These are phyloP conservation scores for Lophura nycthemera DNA, from an alignment of 2,113 vertebrate genomes.

Conservation along the genomic window DNA sequence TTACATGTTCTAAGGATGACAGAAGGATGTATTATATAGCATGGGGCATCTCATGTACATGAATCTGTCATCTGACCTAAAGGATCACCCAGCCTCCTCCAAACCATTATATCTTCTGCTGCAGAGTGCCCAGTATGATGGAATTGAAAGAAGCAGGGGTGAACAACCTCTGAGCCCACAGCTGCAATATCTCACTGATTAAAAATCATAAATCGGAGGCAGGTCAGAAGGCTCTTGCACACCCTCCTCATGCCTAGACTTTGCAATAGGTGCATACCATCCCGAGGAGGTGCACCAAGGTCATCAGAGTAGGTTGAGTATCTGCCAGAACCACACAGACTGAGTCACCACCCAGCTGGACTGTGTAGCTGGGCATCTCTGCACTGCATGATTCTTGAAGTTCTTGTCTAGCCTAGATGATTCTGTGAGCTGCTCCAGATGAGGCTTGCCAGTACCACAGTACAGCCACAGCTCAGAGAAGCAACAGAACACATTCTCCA, in stretches of 20 bases:
- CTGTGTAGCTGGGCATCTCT: background rate
- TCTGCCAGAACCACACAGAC: background rate
- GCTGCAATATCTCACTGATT: background rate
- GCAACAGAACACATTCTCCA: background rate
- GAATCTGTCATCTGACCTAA: background rate
- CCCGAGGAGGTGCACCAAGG: background rate
- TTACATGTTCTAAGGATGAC: background rate
- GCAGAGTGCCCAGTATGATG: rapidly evolving
- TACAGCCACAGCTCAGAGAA: background rate
- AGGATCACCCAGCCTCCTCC: background rate
- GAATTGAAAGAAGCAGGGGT: background rate
- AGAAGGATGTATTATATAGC: rapidly evolving
- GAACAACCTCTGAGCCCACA: background rate
- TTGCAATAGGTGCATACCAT: background rate
- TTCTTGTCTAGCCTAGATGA: background rate
- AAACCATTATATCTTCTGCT: background rate
- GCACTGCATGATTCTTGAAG: background rate
- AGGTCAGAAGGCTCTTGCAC: background rate
- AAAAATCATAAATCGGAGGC: background rate
- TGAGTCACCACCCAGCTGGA: background rate
- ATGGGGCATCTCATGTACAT: rapidly evolving
- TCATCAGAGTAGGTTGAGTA: background rate
- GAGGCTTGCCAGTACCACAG: background rate
- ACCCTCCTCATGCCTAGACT: background rate
- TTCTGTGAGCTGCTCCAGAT: rapidly evolving